phyloP scores from a whole-genome alignment of 1,140 invertebrate species.

The Sitophilus oryzae region DNA sequence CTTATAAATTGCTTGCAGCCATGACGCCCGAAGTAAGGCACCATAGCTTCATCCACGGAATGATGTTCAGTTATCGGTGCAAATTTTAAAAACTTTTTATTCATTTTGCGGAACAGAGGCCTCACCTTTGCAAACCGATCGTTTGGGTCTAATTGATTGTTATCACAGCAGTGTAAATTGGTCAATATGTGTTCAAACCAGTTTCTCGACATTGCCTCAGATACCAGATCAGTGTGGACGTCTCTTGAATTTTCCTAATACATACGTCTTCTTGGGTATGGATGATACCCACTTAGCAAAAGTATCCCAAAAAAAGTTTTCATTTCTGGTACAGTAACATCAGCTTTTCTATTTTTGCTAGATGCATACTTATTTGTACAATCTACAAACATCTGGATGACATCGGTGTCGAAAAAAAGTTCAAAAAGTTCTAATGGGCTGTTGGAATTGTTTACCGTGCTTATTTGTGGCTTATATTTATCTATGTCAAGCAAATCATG shows the following conservation, averaged over 20 bases:
- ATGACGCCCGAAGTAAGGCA: conserved; percentile 26
- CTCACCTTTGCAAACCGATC: conserved; percentile 37
- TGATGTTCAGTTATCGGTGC: conserved; percentile 31
- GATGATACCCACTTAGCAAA: conserved; percentile 26
- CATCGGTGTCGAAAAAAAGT: not conserved
- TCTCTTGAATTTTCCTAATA: not conserved
- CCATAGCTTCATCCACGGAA: conserved; percentile 30
- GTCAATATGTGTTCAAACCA: conserved; percentile 30
- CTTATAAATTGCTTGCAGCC: conserved; percentile 27
- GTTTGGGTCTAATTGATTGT: conserved; percentile 27
- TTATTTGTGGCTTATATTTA: too few relatives aligned
- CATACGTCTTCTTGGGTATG: conserved; percentile 19
- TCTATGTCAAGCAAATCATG: too few relatives aligned
- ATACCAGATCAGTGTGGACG: conserved; percentile 19
- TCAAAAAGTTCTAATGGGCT: not conserved
- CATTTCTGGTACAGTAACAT: conserved; percentile 20
- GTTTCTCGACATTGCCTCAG: conserved; percentile 25
- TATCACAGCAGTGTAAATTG: conserved; percentile 32
- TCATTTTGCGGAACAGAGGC: conserved; percentile 24
- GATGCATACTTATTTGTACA: not conserved
- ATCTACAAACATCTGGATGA: not conserved
- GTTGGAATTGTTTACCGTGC: too few relatives aligned
- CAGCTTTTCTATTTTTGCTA: conserved; percentile 14
- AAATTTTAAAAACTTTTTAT: conserved; percentile 17
- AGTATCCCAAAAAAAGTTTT: conserved; percentile 26